Conservation (phyloP, 2,888 invertebrate genomes). For the Lasioglossum zephyrum region DNA sequence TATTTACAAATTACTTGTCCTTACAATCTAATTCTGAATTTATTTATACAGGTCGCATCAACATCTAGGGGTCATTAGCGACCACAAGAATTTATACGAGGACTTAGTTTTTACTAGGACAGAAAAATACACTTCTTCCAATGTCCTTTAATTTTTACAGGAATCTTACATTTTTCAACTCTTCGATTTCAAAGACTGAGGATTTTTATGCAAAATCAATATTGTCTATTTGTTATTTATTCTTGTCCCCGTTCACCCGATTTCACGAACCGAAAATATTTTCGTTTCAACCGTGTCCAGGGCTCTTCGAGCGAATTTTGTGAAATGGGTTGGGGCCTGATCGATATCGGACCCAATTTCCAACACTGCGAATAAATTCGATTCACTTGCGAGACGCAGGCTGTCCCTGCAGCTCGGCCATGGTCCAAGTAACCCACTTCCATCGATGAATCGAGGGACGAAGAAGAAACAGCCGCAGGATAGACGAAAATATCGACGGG, state of each 20-base stretch:
- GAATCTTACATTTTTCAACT: no score
- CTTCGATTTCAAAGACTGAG: no score
- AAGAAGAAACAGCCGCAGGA: neutral
- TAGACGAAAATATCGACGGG: slow-evolving; percentile 27
- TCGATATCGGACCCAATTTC: slow-evolving; percentile 57
- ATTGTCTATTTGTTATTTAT: no score
- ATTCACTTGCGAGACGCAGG: slow-evolving; percentile 59
- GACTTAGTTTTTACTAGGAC: neutral
- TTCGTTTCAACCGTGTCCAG: neutral
- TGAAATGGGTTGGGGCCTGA: neutral
- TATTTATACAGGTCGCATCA: no score
- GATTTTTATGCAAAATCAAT: no score
- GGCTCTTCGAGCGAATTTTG: neutral
- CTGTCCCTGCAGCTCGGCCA: slow-evolving; percentile 60
- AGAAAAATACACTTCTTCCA: neutral
- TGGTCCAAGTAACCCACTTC: slow-evolving; percentile 73
- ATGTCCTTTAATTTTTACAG: no score
- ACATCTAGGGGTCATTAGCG: no score
- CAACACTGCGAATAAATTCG: slow-evolving; percentile 64
- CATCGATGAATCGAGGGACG: slow-evolving; percentile 16
- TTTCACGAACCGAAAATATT: neutral
- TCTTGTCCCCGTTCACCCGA: neutral
- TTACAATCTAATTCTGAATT: neutral
- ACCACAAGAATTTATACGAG: no score
- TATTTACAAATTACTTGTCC: neutral